Evolutionary conservation across 2,888 invertebrate genomes (phyloP), one percentile per base, ranked within the genome.

Genomic region (Ennomos fuscantarius): DNA sequence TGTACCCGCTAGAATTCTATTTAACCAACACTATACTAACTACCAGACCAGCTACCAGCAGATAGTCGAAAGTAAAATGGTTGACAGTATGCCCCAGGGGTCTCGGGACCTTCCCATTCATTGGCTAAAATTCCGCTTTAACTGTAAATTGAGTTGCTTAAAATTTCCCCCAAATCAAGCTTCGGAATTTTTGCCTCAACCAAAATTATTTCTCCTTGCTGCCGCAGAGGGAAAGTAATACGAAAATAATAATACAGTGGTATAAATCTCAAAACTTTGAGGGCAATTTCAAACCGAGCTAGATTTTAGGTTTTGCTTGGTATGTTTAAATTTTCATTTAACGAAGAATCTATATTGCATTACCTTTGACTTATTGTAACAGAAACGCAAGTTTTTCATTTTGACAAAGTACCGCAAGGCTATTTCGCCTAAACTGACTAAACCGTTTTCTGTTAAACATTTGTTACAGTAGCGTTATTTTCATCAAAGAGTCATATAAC

Each of bases 251-350:
- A 32, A 9, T n/a, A 0, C 9, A 32, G 36, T n/a, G n/a, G 37
- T 13, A 43, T 52, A 52, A 52, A 47, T 44, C 12, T 13, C 11
- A 44, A 51, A 52, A 46, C 36, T 43, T 56, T 47, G 42, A 37
- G 15, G 9, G 36, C 8, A 55, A 40, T 39, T 36, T 11, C 9
- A 39, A 15, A 11, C 9, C 24, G 24, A 24, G 31, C 8, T 42
- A 45, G 24, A 24, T 50, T 55, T 41, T 31, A 48, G 9, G 36
- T 11, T 47, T 37, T 12, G 32, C 12, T 36, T 40, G n/a, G 24
- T 1, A 1, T 24, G 24, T 24, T 24, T 24, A 24, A 24, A 24
- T 2, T 24, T 24, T 24, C 24, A 3, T 24, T 24, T 24, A 24
- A 24, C 1, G 24, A 24, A 3, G 3, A 24, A 24, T 24, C 1